Evolutionary conservation across 37 sponge, comb jelly and placozoan species (phyloP), one percentile per base, ranked within the genome.

Genomic region (Hormiphora californensis): DNA sequence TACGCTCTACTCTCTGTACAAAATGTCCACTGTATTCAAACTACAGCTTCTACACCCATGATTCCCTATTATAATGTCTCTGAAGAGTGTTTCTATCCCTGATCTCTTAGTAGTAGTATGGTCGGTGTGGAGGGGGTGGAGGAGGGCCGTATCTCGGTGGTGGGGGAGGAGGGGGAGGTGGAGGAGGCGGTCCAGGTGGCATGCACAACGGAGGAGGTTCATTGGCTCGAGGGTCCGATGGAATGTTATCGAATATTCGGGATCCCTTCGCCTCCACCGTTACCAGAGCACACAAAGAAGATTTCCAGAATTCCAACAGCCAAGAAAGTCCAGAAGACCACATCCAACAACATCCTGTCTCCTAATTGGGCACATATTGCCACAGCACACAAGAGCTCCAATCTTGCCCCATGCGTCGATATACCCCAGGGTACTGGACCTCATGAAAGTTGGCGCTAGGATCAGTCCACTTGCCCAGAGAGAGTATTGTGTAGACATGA

Each of bases 241-340:
- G 61, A 23, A 57, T 23, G 27, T 57, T 57, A 15, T 57, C 61
- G 61, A 21, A 57, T 4, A 57, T 30, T 57, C 61, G n/a, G 7
- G 61, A 57, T 19, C 61, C 61, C 61, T 57, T 57, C n/a, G 61
- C 61, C 61, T 57, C 61, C n/a, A 57, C 3, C n/a, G 61, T 28
- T 30, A 57, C 61, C n/a, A 57, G 61, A n/a, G 61, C 61, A 57
- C n/a, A 57, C 23, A 30, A 57, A 57, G 61, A 57, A 57, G 23
- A 57, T 57, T 30, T 57, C 30, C n/a, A 57, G 61, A 30, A 57
- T 57, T 15, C 61, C 61, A 5, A 57, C 61, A 4, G 61, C 61
- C 17, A 57, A 12, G 61, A 57, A 57, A 30, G 61, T 57, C 61
- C 61, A 57, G 61, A 57, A 57, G 27, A 57, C 61, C 61, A 57